These are phyloP conservation scores for Centruroides vittatus DNA, from an alignment of 1,140 invertebrate species.

Conservation along the genomic window DNA sequence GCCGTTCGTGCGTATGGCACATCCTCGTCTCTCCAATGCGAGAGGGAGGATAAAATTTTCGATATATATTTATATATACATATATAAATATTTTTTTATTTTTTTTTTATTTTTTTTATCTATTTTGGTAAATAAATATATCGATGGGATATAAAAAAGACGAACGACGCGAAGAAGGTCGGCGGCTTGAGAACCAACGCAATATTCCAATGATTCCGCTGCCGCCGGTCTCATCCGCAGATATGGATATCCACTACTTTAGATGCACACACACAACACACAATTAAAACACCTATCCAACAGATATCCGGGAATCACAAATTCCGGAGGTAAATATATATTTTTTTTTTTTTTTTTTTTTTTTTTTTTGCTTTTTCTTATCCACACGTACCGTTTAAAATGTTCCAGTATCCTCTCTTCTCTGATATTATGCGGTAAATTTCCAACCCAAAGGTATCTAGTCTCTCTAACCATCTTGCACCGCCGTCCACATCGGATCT, in stretches of 20 bases:
- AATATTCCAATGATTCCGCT: slow-evolving; percentile 7
- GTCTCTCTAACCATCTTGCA: slow-evolving; percentile 98
- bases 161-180: too few species aligned
- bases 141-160: too few species aligned
- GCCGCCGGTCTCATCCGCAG: slow-evolving; percentile 8
- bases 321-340: slow-evolving; percentile 15
- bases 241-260: slow-evolving; percentile 1
- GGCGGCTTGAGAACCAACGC: slow-evolving; percentile 3
- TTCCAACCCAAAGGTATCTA: slow-evolving; percentile 98
- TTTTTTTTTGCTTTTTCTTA: too few species aligned
- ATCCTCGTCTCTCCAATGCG: too few species aligned
- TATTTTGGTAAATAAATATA: too few species aligned
- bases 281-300: slow-evolving; percentile 1
- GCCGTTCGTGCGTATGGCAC: too few species aligned
- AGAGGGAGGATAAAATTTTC: too few species aligned
- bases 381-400: slow-evolving; percentile 77
- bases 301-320: neutral
- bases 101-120: too few species aligned
- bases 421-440: slow-evolving; percentile 96
- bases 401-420: slow-evolving; percentile 89
- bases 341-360: too few species aligned
- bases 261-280: slow-evolving; percentile 5
- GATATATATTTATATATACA: too few species aligned
- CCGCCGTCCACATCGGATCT: slow-evolving; percentile 9
- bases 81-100: too few species aligned